Base-by-base conservation (phyloP, 2,888 invertebrate species). In the Xanthostigma xanthostigma region DNA sequence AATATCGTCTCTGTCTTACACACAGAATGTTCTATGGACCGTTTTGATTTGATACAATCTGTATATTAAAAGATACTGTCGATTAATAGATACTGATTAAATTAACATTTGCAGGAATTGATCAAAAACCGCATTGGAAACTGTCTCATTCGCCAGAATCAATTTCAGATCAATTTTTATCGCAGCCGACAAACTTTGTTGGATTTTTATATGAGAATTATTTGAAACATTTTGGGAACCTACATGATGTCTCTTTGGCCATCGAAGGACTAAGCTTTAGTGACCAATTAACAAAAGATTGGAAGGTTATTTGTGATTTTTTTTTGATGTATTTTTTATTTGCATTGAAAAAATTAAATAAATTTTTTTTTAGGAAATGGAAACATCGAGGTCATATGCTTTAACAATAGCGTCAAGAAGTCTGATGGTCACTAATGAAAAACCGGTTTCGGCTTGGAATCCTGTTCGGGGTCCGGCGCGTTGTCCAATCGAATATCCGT, bases 151-250 rank as follows among this genome's bases (percentile, higher is more conserved):
- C 75, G 48, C 79, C 87, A 2, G 75, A 75, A 54, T 75, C 77
- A 52, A 67, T 85, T 37, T 75, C 82, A 5, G 76, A 79, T 50
- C 76, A 77, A 56, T 84, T 87, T 60, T 64, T 72, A 41, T 75
- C 76, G 8, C 81, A 83, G 56, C 79, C 85, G 0, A 72, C 66
- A 49, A 75, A 74, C 42, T 83, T 84, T 62, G 66, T 79, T 0
- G 73, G 75, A 50, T 84, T 87, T 58, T 64, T 87, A 14, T 78
- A 80, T 60, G 81, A 85, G 58, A 87, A 88, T 67, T 86, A 84
- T 65, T 62, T 84, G 27, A 73, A 77, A 6, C 87, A 88, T 59
- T 84, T 82, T 59, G 71, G 75, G 1, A 71, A 73, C 48, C 73
- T 87, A 14, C 75, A 80, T 36, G 76, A 82, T 56, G 69, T 74